Base-by-base conservation (phyloP, 2,888 invertebrate species). In the Tenthredo mesomela region DNA sequence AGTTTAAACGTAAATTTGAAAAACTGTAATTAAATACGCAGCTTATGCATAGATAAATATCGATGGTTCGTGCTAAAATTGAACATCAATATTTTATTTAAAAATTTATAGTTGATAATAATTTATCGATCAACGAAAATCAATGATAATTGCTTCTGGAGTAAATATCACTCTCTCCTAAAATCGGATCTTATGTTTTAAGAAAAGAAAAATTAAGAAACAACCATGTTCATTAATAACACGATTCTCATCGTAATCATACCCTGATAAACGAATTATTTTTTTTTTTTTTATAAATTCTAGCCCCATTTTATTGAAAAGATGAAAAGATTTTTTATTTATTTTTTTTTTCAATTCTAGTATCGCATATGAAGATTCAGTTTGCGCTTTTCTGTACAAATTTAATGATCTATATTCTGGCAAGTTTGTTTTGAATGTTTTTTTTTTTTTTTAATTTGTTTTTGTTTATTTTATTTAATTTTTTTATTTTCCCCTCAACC, bases 311-410 rank as follows among this genome's bases (percentile, higher is more conserved):
- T 67, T 82, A 67, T 82, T 82, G 43, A 67, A 82, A 67, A 47
- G 29, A 50, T 67, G 67, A 47, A 70, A 47, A 70, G 47, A 67
- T 50, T n/a, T 47, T 65, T 65, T n/a, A n/a, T n/a, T 29, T 29
- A 40, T 15, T 67, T 82, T 47, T 70, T n/a, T 67, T 82, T 47
- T 70, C 12, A 67, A 67, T 67, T 25, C 47, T 47, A 61, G 47
- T 82, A 50, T 82, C 70, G 70, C 82, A 82, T 82, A 82, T 70
- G 67, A 82, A 82, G 82, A 82, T 82, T 70, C 82, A 82, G 47
- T 43, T 65, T 67, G 82, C 82, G 82, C 21, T 37, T 40, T 71
- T 80, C 58, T 58, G 58, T 80, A 80, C 80, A 80, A 80, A 80
- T 80, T 80, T 9, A 58, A 61, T 61, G 58, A 61, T 73, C n/a